Evolutionary conservation across 2,113 vertebrate species (phyloP).

Genomic region (mouse (Mus musculus)): DNA sequence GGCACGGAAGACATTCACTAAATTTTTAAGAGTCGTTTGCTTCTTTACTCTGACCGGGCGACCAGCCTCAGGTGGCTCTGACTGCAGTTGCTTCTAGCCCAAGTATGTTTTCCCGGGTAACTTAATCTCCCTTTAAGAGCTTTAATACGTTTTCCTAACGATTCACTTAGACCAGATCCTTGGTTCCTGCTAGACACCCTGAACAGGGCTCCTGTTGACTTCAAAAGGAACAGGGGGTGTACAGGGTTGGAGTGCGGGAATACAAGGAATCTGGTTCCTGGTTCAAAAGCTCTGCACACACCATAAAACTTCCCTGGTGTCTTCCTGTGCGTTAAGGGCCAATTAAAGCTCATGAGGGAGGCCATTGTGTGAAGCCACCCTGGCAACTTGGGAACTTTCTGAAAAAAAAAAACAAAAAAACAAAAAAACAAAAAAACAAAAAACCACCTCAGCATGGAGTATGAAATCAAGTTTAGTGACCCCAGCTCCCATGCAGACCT

Average conservation of each 20-base stretch:
- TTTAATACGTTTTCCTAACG: slow-evolving; percentile 77
- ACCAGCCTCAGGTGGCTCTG: slow-evolving; percentile 75
- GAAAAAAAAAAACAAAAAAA: background rate
- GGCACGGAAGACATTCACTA: slow-evolving; percentile 59
- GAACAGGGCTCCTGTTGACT: slow-evolving; percentile 68
- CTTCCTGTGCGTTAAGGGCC: slow-evolving; percentile 76
- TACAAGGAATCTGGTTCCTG: slow-evolving; percentile 69
- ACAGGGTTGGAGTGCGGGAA: background rate
- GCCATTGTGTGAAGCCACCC: slow-evolving; percentile 71
- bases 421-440: too few species aligned
- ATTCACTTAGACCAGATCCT: slow-evolving; percentile 67
- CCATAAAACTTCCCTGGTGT: slow-evolving; percentile 72
- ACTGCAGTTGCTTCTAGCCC: slow-evolving; percentile 78
- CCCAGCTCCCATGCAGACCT: background rate
- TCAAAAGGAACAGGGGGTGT: slow-evolving; percentile 71
- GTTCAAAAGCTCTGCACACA: slow-evolving; percentile 67
- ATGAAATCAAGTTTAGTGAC: slow-evolving; percentile 36
- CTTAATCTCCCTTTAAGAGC: slow-evolving; percentile 67
- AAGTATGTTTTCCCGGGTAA: slow-evolving; percentile 71
- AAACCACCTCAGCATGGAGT: slow-evolving; percentile 27
- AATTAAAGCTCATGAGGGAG: slow-evolving; percentile 73
- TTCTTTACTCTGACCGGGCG: slow-evolving; percentile 67
- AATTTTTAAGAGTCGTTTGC: slow-evolving; percentile 77
- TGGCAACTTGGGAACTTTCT: slow-evolving; percentile 58
- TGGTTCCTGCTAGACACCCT: slow-evolving; percentile 59